A percentile compares a stretch with the other conserved stretches of the same genome.
These are phyloP conservation scores for Arctopsyche grandis DNA, from an alignment of 1,140 invertebrate species.

Conservation along the genomic window DNA sequence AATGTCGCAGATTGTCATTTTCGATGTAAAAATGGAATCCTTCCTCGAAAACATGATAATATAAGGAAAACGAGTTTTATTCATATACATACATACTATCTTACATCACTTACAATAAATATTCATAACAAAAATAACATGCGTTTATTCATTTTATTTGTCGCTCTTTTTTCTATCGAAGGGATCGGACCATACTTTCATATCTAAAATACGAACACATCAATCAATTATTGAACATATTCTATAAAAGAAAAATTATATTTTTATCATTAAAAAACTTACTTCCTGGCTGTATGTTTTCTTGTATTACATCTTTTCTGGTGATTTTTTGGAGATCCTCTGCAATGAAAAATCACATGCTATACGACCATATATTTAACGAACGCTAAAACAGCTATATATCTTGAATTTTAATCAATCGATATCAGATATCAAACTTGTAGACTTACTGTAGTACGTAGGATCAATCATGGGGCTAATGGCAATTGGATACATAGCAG, in stretches of 20 bases:
- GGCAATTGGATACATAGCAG: constrained; percentile 70
- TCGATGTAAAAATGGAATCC: too few relatives aligned
- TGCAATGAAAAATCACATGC: constrained; percentile 59
- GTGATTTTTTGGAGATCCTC: constrained; percentile 69
- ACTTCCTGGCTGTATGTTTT: constrained; percentile 77
- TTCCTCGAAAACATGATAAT: too few relatives aligned
- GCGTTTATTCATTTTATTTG: not conserved
- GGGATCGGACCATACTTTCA: constrained; percentile 71
- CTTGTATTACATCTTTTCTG: constrained; percentile 69
- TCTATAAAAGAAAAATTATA: constrained; percentile 27
- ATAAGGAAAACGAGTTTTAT: too few relatives aligned
- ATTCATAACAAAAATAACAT: not conserved
- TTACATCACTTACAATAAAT: too few relatives aligned
- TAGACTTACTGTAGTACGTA: constrained; percentile 68
- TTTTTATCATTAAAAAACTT: constrained; percentile 57
- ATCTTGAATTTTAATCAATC: constrained; percentile 24
- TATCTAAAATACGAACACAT: constrained; percentile 67
- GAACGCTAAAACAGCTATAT: not conserved
- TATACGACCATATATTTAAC: not conserved
- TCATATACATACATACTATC: too few relatives aligned
- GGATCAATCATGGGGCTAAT: constrained; percentile 71
- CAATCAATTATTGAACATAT: constrained; percentile 28
- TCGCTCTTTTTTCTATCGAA: constrained; percentile 19
- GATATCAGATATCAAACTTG: too few relatives aligned
- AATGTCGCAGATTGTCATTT: too few relatives aligned